These are phyloP conservation scores for Tenrec ecaudatus DNA, from an alignment of 2,113 vertebrate genomes.

Conservation along the genomic window DNA sequence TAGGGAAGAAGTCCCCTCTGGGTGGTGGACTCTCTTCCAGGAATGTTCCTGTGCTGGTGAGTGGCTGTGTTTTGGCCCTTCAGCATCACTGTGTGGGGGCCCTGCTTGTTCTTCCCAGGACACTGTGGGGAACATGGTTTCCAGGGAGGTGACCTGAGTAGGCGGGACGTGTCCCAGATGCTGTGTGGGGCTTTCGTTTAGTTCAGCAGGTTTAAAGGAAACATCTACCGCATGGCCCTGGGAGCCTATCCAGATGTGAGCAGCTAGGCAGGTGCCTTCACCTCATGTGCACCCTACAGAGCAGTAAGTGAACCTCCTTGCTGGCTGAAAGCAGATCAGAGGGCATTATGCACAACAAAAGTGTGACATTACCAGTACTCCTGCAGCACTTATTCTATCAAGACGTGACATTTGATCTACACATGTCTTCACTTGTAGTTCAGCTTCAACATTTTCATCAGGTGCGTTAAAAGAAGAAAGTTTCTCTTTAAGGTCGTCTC, in stretches of 20 bases:
- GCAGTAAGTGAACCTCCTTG: rapidly evolving
- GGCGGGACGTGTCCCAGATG: neutral
- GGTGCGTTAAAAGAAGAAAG: rapidly evolving
- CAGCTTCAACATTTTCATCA: rapidly evolving
- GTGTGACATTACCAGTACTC: neutral
- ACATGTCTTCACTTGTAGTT: neutral
- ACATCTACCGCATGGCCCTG: neutral
- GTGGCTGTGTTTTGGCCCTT: rapidly evolving
- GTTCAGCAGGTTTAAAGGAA: neutral
- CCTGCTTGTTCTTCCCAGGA: neutral
- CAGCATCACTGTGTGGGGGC: neutral
- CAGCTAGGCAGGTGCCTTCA: no score
- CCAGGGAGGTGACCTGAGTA: neutral
- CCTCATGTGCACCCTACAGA: neutral
- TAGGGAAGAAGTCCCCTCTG: neutral
- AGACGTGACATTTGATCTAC: rapidly evolving
- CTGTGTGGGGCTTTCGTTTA: neutral
- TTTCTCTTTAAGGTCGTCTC: no score
- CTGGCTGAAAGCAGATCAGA: neutral
- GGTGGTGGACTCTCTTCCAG: no score
- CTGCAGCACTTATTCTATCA: rapidly evolving
- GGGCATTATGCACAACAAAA: neutral
- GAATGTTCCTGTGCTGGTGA: neutral
- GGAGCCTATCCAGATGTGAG: neutral
- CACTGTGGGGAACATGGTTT: neutral